A percentile compares a stretch with the other conserved stretches of the same genome.
phyloP scores from a whole-genome alignment of 2,888 invertebrate genomes.

The Dynastes maya region DNA sequence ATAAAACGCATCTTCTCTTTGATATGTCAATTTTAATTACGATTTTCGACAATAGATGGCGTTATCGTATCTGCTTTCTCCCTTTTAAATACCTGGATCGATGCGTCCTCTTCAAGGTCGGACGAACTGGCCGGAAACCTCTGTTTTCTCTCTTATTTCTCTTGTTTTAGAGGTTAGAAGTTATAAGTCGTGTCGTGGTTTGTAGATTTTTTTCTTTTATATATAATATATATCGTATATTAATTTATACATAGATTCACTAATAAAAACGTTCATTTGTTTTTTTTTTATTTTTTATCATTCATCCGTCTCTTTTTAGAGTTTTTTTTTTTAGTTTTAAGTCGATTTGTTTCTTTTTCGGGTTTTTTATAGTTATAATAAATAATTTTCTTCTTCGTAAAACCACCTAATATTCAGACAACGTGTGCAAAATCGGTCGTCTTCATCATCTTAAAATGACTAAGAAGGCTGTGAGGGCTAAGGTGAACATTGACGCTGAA shows the following conservation, averaged over 20 bases:
- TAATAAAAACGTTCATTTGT: constrained; percentile 2
- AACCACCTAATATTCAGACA: constrained; percentile 50
- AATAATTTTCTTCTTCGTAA: constrained; percentile 32
- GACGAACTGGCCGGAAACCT: constrained; percentile 4
- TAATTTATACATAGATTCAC: constrained; percentile 5
- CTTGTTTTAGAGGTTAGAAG: too few relatives aligned
- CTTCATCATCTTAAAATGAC: constrained; percentile 51
- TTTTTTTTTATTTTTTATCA: background rate
- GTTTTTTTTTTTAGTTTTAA: constrained; percentile 13
- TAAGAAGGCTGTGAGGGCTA: constrained; percentile 31
- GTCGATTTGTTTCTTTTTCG: background rate
- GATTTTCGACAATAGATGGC: constrained; percentile 23
- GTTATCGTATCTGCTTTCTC: background rate
- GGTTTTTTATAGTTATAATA: constrained; percentile 18
- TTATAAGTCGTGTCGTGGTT: too few relatives aligned
- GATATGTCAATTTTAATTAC: constrained; percentile 40
- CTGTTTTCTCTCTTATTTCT: too few relatives aligned
- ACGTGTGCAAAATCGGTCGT: constrained; percentile 46
- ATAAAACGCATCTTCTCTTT: background rate
- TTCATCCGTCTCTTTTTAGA: background rate
- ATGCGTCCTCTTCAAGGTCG: background rate
- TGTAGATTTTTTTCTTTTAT: background rate
- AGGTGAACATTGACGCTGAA: constrained; percentile 43
- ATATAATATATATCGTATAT: background rate
- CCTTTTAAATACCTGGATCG: background rate